Conservation (phyloP, 2,797 vertebrate genomes). For the Pygocentrus nattereri region DNA sequence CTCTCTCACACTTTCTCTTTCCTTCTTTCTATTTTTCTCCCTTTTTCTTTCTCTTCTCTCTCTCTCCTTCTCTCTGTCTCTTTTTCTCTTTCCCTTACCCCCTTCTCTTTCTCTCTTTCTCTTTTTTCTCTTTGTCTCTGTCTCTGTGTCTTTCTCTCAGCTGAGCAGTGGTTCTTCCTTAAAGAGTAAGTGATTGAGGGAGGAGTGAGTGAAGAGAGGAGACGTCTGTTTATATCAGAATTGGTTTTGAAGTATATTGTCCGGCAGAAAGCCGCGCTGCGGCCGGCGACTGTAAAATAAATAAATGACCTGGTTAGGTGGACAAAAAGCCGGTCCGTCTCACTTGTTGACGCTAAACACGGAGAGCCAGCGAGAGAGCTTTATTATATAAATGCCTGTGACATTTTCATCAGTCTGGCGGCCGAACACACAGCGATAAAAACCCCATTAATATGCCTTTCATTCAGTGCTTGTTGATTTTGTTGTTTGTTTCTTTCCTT, state of each 20-base stretch:
- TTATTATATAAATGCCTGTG: conserved; percentile 72
- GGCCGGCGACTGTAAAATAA: conserved; percentile 74
- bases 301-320: conserved; percentile 79
- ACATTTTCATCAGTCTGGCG: conserved; percentile 71
- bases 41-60: not conserved
- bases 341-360: conserved; percentile 47
- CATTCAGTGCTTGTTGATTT: conserved; percentile 11
- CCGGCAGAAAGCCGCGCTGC: conserved; percentile 70
- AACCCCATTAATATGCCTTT: conserved; percentile 66
- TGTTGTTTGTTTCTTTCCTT: conserved; percentile 31
- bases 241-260: conserved; percentile 72
- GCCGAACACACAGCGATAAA: conserved; percentile 66
- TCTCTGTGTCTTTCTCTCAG: not conserved
- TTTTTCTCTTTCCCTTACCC: not conserved
- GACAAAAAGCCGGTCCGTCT: conserved; percentile 75
- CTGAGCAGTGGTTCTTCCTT: not conserved
- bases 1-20: not conserved
- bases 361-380: conserved; percentile 56
- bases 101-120: not conserved
- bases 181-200: conserved; percentile 18
- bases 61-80: too few relatives aligned
- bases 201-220: conserved; percentile 15
- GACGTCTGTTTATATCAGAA: conserved; percentile 73
- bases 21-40: conserved; percentile 26
- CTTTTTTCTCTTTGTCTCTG: not conserved